Base-by-base conservation (phyloP, 2,113 vertebrate species). In the Heloderma charlesbogerti region DNA sequence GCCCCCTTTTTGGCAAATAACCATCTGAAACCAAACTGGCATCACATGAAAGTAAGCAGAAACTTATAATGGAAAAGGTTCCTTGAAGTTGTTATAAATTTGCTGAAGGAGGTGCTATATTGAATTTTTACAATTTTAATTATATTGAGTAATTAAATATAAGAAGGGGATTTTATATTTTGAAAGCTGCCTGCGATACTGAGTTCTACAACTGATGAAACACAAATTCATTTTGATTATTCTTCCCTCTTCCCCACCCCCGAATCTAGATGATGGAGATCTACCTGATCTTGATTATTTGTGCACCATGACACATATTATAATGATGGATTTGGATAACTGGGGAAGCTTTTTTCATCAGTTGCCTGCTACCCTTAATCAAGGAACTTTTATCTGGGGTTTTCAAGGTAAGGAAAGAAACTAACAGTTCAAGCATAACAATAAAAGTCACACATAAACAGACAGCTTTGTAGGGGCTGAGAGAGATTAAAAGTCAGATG, bases 321-420 rank as follows among this genome's bases (percentile, higher is more conserved):
- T 98, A 54, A 96, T 98, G 96, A 96, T 98, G 94, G 98, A 98
- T 97, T 97, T 98, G 93, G 98, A 98, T 96, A 98, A 98, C 94
- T 98, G 98, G 98, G 97, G 97, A 90, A 97, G 91, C 90, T 96
- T 98, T 86, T 98, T 98, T 95, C 95, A 96, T 40, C 97, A 97
- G 79, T 95, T 98, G 74, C 98, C 98, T 87, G 97, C 97, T 89
- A 95, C 96, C 81, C 96, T 98, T 93, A 98, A 98, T 91, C 98
- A 98, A 95, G 98, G 98, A 91, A 98, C 97, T 0, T 98, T 98
- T 96, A 96, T 98, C 95, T 98, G 98, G 98, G 98, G 98, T 91
- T 98, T 98, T 96, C 97, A 98, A 97, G 98, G 98, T 98, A 97
- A 96, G 89, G 91, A 81, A 94, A 95, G 45, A 54, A 91, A 92